phyloP scores from a whole-genome alignment of 2,888 invertebrate genomes.

The Meiosimyza decipiens region DNA sequence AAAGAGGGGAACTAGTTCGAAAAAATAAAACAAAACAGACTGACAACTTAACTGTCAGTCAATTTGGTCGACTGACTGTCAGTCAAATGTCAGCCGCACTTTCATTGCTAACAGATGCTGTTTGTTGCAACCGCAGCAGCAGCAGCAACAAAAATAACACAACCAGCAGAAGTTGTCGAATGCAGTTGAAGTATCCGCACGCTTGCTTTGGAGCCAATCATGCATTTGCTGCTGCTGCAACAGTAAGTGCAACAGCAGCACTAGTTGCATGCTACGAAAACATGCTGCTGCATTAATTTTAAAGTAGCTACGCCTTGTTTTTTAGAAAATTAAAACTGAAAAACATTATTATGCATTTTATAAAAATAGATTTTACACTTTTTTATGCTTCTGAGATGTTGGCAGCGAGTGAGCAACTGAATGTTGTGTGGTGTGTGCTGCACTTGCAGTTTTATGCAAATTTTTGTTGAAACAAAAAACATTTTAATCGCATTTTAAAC shows the following conservation, averaged over 20 bases:
- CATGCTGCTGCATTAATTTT: too few species aligned
- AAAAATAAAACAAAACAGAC: too few species aligned
- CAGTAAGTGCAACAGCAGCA: constrained; percentile 24
- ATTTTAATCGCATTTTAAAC: too few species aligned
- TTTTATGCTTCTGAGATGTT: too few species aligned
- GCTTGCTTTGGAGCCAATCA: background rate
- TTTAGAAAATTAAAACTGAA: too few species aligned
- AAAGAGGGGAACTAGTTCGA: too few species aligned
- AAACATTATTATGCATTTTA: too few species aligned
- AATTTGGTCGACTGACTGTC: constrained; percentile 4
- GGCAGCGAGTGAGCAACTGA: too few species aligned
- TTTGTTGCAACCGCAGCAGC: background rate
- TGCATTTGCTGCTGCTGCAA: background rate
- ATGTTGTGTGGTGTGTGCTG: background rate
- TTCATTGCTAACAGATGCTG: constrained; percentile 8
- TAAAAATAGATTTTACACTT: too few species aligned
- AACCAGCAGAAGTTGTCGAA: background rate
- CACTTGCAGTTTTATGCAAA: background rate
- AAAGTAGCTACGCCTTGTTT: too few species aligned
- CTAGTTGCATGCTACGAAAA: background rate
- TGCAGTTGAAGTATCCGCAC: constrained; percentile 7
- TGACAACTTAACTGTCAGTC: too few species aligned
- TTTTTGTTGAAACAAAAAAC: constrained; percentile 7
- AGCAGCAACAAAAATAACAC: background rate
- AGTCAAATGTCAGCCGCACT: constrained; percentile 24